phyloP scores from a whole-genome alignment of 2,888 invertebrate genomes.

The Synergus japonicus region DNA sequence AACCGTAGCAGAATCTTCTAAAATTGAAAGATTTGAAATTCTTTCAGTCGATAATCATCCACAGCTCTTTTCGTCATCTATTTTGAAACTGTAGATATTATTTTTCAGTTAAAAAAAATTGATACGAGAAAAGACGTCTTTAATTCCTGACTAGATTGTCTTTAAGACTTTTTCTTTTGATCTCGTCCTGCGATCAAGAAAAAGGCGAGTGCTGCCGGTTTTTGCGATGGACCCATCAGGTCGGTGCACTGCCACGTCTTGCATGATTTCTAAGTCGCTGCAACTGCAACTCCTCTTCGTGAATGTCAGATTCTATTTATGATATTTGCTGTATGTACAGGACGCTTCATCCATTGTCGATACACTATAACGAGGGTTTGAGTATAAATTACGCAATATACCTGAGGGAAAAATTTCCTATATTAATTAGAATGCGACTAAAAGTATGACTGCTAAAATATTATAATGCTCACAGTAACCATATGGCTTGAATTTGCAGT shows the following conservation, averaged over 20 bases:
- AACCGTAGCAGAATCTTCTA: too few species aligned
- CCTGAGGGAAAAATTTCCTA: not conserved
- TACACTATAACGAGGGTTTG: conserved; percentile 23
- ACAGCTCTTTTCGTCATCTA: too few species aligned
- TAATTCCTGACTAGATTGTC: conserved; percentile 5
- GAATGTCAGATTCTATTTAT: conserved; percentile 35
- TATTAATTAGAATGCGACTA: too few species aligned
- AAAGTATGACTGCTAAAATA: too few species aligned
- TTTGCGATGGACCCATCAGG: conserved; percentile 58
- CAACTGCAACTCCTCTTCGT: conserved; percentile 44
- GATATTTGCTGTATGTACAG: conserved; percentile 7
- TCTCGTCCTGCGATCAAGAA: conserved; percentile 53
- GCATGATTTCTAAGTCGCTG: conserved; percentile 66
- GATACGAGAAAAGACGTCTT: not conserved
- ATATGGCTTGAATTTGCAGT: not conserved
- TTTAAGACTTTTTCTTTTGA: conserved; percentile 42
- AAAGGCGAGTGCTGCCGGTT: conserved; percentile 61
- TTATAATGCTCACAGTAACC: not conserved
- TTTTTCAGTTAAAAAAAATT: not conserved
- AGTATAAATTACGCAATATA: conserved; percentile 11
- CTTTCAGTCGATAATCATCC: too few species aligned
- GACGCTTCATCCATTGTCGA: conserved; percentile 33
- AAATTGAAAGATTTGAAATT: too few species aligned
- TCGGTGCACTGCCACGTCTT: conserved; percentile 54
- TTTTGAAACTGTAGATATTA: too few species aligned